Conservation (phyloP, 2,888 invertebrate species). For the Patella pellucida region DNA sequence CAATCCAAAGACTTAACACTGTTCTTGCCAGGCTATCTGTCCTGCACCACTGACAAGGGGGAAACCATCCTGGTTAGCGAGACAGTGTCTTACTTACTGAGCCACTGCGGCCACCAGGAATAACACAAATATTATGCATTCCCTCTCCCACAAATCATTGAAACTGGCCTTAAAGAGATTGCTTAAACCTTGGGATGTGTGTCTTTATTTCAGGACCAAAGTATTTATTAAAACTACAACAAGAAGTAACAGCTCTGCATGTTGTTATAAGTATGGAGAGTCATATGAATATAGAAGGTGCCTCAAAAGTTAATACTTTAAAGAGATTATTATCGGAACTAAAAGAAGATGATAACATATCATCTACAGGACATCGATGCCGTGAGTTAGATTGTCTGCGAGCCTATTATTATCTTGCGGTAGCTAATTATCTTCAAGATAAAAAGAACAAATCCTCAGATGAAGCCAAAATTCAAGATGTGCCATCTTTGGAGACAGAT, state of each 20-base stretch:
- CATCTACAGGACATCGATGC: constrained; percentile 52
- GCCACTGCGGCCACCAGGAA: too few relatives aligned
- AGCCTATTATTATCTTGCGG: constrained; percentile 59
- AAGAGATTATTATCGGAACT: constrained; percentile 57
- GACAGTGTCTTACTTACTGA: too few relatives aligned
- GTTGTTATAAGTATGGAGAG: constrained; percentile 62
- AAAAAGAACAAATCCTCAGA: constrained; percentile 24
- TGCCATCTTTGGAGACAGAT: constrained; percentile 11
- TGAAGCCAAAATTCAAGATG: constrained; percentile 12
- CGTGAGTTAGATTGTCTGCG: constrained; percentile 62
- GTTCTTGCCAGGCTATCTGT: too few relatives aligned
- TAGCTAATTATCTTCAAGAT: constrained; percentile 49
- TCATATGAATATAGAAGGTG: constrained; percentile 52
- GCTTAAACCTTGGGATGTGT: too few relatives aligned
- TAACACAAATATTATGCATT: too few relatives aligned
- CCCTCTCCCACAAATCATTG: too few relatives aligned
- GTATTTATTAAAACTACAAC: constrained; percentile 61
- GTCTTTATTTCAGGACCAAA: constrained; percentile 60
- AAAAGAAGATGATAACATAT: constrained; percentile 55
- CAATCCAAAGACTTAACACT: too few relatives aligned
- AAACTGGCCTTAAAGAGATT: too few relatives aligned
- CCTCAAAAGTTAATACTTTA: constrained; percentile 54
- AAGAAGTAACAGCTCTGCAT: constrained; percentile 62
- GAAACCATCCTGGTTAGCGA: too few relatives aligned
- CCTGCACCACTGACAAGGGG: too few relatives aligned